These are phyloP conservation scores for Volucella zonaria DNA, from an alignment of 2,888 invertebrate genomes.

Conservation along the genomic window DNA sequence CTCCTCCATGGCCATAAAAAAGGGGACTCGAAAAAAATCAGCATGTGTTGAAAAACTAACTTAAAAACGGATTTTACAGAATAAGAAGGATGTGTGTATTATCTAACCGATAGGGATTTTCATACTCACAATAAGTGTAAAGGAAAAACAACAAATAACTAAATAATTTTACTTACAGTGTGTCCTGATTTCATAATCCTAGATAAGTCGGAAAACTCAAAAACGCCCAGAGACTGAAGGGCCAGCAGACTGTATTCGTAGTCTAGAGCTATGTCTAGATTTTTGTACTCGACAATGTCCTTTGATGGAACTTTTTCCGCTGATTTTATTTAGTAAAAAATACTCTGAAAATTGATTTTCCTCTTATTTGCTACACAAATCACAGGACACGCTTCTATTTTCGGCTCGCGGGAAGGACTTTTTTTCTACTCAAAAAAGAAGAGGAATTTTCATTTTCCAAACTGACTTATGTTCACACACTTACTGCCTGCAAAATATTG, in stretches of 20 bases:
- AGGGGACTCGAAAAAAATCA: conserved; percentile 7
- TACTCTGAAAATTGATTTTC: conserved; percentile 21
- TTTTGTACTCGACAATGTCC: no score
- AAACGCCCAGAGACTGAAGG: no score
- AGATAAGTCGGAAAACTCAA: background rate
- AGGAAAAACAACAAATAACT: conserved; percentile 18
- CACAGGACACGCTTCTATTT: conserved; percentile 14
- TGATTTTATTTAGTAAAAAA: background rate
- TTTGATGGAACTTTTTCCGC: no score
- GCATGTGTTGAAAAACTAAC: conserved; percentile 49
- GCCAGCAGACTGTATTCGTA: no score
- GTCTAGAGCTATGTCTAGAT: no score
- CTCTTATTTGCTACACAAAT: conserved; percentile 18
- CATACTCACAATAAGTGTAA: conserved; percentile 19
- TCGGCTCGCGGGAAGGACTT: conserved; percentile 19
- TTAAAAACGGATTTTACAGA: conserved; percentile 1
- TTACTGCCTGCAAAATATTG: conserved; percentile 65
- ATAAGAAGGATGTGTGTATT: conserved; percentile 25
- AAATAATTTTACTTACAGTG: conserved; percentile 53
- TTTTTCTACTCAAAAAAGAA: conserved; percentile 32
- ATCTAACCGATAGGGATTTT: conserved; percentile 40
- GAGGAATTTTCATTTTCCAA: conserved; percentile 38
- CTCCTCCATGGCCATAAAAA: conserved; percentile 21
- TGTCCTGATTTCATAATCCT: conserved; percentile 55
- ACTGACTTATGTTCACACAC: conserved; percentile 52